These are phyloP conservation scores for Lordiphosa stackelbergi DNA, from an alignment of 1,140 invertebrate species.

Conservation along the genomic window DNA sequence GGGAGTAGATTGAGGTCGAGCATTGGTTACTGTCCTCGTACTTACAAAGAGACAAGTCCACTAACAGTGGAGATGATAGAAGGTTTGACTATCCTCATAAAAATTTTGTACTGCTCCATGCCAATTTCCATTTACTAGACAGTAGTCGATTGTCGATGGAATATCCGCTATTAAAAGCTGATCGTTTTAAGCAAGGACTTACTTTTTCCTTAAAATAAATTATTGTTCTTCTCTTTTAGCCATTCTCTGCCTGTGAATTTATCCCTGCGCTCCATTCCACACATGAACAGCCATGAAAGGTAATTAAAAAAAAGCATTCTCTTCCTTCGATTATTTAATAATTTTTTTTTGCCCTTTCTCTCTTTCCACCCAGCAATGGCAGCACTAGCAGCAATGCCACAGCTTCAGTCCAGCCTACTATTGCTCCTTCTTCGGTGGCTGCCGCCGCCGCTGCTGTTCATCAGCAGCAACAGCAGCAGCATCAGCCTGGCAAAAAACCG, in stretches of 20 bases:
- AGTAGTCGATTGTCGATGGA: too few relatives aligned
- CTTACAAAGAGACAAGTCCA: too few relatives aligned
- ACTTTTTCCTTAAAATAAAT: too few relatives aligned
- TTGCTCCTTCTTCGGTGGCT: conserved; percentile 15
- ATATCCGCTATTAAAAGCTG: too few relatives aligned
- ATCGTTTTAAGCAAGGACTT: too few relatives aligned
- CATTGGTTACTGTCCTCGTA: too few relatives aligned
- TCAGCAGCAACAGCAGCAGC: conserved; percentile 12
- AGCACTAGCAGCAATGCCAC: conserved; percentile 48
- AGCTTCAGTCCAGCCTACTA: conserved; percentile 16
- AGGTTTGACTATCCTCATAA: too few relatives aligned
- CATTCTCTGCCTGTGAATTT: conserved; percentile 67
- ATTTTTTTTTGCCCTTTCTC: neutral
- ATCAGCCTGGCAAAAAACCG: conserved; percentile 63
- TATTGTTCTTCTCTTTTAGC: conserved; percentile 19
- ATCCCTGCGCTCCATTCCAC: conserved; percentile 62
- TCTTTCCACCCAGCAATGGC: conserved; percentile 33
- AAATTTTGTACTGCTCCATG: too few relatives aligned
- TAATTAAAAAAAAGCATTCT: conserved; percentile 4
- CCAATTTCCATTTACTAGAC: too few relatives aligned
- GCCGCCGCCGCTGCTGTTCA: conserved; percentile 16
- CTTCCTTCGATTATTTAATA: neutral
- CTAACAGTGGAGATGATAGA: too few relatives aligned
- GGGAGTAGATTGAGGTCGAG: too few relatives aligned
- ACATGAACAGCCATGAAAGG: conserved; percentile 65